These are phyloP conservation scores for Hanleya hanleyi DNA, from an alignment of 2,888 invertebrate species.

Conservation along the genomic window DNA sequence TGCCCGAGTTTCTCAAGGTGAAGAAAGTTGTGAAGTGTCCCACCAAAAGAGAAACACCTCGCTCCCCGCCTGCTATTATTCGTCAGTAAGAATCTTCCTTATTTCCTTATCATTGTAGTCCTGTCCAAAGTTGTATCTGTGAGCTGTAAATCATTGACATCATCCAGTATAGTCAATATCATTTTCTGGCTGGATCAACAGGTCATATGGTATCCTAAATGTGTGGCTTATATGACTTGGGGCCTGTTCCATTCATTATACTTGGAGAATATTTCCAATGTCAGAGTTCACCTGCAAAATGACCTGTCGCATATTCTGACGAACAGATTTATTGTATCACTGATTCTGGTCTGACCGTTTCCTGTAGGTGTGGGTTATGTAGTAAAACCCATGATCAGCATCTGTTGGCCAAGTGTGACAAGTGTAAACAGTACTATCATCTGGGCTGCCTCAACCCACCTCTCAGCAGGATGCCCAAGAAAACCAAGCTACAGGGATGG, in stretches of 20 bases:
- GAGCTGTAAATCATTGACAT: too few relatives aligned
- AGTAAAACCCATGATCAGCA: constrained; percentile 91
- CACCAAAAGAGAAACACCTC: constrained; percentile 53
- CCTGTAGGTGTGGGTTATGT: constrained; percentile 87
- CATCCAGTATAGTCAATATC: too few relatives aligned
- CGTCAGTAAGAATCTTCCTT: constrained; percentile 58
- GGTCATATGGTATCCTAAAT: too few relatives aligned
- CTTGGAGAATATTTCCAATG: background rate
- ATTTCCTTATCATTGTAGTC: too few relatives aligned
- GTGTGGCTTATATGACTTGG: too few relatives aligned
- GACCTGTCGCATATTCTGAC: background rate
- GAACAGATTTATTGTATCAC: background rate
- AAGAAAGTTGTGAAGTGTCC: constrained; percentile 56
- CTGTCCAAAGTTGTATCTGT: too few relatives aligned
- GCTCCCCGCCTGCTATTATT: constrained; percentile 56
- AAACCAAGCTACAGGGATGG: constrained; percentile 96
- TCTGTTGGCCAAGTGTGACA: constrained; percentile 94
- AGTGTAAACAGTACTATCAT: constrained; percentile 94
- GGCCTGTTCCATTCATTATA: too few relatives aligned
- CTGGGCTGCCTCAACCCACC: constrained; percentile 96
- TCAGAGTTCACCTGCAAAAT: background rate
- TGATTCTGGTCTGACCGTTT: too few relatives aligned
- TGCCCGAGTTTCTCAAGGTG: constrained; percentile 66
- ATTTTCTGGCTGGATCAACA: too few relatives aligned
- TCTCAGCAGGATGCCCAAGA: constrained; percentile 93